Percentiles rank a stretch among this genome's conserved stretches.
phyloP scores from a whole-genome alignment of 2,113 vertebrate species.

The Turnix velox region DNA sequence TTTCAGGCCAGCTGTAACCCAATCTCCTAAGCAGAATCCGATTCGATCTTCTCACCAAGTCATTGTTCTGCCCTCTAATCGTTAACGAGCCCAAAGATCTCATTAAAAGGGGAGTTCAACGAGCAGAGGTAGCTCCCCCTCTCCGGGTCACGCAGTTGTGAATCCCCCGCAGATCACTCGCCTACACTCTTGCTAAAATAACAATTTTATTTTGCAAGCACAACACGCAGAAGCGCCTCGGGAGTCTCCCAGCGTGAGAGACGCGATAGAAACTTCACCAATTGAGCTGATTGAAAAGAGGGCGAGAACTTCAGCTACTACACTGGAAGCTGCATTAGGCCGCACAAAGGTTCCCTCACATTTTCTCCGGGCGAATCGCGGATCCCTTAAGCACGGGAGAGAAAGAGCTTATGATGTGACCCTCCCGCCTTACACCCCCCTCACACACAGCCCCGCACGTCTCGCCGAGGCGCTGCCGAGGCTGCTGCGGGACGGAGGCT shows the following conservation, averaged over 20 bases:
- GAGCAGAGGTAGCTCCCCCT: not conserved
- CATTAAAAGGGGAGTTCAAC: not conserved
- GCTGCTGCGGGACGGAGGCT: accelerated
- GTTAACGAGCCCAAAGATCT: accelerated
- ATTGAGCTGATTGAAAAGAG: not conserved
- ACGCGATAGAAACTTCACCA: accelerated
- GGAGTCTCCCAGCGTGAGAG: not conserved
- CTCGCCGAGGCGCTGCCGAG: not conserved
- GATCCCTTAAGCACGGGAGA: accelerated
- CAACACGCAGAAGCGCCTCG: accelerated
- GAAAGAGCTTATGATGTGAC: accelerated
- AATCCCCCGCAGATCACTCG: not conserved
- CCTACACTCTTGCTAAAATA: not conserved
- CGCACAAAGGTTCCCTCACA: accelerated
- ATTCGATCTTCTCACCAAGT: not conserved
- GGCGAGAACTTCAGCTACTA: accelerated
- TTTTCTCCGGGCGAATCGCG: accelerated
- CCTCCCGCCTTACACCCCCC: accelerated
- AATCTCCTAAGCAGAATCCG: not conserved
- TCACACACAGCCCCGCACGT: accelerated
- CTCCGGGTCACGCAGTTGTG: accelerated
- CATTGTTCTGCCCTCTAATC: not conserved
- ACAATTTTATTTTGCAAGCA: not conserved
- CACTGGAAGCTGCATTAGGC: not conserved
- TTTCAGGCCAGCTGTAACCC: not conserved